Percentiles rank a stretch among this genome's conserved stretches.
Evolutionary conservation across 2,113 vertebrate species (phyloP).

Genomic region (Hyaena hyaena): DNA sequence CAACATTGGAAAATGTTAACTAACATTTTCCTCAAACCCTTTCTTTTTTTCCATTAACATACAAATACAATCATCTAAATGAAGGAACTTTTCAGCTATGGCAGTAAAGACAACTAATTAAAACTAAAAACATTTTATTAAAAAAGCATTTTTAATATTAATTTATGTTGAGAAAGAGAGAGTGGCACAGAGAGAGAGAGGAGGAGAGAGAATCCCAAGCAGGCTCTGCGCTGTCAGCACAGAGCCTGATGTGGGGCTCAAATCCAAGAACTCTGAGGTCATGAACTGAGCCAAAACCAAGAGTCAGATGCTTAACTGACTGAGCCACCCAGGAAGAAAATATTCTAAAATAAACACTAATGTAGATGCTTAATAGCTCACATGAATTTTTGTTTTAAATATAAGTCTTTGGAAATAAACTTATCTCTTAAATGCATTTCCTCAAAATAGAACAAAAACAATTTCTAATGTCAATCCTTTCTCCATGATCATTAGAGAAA

Average conservation of each 20-base stretch:
- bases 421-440: not conserved
- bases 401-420: not conserved
- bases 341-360: not conserved
- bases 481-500: not conserved
- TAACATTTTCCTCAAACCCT: not conserved
- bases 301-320: too few species aligned
- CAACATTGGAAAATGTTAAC: not conserved
- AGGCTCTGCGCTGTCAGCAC: too few species aligned
- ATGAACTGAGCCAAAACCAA: too few species aligned
- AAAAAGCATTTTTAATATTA: not conserved
- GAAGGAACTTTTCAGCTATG: not conserved
- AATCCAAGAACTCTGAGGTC: too few species aligned
- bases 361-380: not conserved
- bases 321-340: too few species aligned
- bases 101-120: not conserved
- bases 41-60: not conserved
- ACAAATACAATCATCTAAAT: not conserved
- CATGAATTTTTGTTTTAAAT: not conserved
- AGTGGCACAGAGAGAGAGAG: too few species aligned
- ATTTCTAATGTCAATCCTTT: not conserved
- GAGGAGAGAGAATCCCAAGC: too few species aligned
- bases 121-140: not conserved
- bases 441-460: not conserved
- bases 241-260: too few species aligned
- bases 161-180: too few species aligned